Base-by-base conservation (phyloP, 2,888 invertebrate species). In the Eupithecia tripunctaria region DNA sequence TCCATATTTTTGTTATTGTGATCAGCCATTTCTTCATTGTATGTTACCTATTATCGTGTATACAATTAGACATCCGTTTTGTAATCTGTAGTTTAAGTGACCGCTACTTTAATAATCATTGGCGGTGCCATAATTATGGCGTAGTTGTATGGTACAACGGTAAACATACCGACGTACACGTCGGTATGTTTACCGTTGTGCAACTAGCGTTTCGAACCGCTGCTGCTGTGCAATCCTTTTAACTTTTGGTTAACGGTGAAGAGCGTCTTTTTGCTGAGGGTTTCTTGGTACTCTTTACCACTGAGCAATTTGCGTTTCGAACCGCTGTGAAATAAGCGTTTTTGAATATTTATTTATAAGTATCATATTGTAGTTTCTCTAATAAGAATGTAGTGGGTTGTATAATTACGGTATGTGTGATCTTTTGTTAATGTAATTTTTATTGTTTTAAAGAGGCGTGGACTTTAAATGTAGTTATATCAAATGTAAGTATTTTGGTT, bases 401-500 rank as follows among this genome's bases (percentile, higher is more conserved):
- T 76, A 70, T 74, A 59, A 68, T 76, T 72, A 74, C 60, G 65
- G 74, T 74, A 76, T 78, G 77, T 76, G 73, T 79, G 79, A 76
- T 76, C 69, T 73, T 77, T 79, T 76, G 77, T 79, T 78, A 74
- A 69, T 72, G 69, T 67, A 71, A 73, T 71, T 69, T 72, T 75
- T 72, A 78, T 66, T 74, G 60, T 76, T 76, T 67, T 66, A 62
- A 72, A 67, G 77, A 75, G 68, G 72, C 78, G 79, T 76, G 76
- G 79, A 78, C 71, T 70, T 25, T 25, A 29, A 59, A 8, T 32
- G 29, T 63, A 36, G 56, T 36, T n/a, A 36, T 36, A n/a, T n/a
- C 12, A 63, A 36, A 29, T 32, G 6, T 32, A 6, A 60, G 38
- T 21, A 10, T 68, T 43, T 64, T 21, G 38, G 64, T 64, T 38